phyloP scores from a whole-genome alignment of 2,113 vertebrate genomes.

The Nestor notabilis region DNA sequence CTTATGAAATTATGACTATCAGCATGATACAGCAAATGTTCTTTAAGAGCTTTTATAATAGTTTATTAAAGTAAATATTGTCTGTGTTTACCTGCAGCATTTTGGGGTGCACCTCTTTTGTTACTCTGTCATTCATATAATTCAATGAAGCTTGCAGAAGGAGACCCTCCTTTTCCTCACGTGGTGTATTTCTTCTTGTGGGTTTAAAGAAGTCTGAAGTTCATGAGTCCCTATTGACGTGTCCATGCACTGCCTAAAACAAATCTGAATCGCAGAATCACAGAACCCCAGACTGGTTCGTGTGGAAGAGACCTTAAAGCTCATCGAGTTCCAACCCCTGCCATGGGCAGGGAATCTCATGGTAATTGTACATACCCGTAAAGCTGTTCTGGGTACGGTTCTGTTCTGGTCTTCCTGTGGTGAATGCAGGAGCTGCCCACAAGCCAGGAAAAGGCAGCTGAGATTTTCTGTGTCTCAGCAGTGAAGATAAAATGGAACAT shows the following conservation, averaged over 20 bases:
- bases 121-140: not conserved
- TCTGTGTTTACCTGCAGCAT: not conserved
- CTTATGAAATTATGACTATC: not conserved
- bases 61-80: not conserved
- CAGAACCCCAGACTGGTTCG: not conserved
- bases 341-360: not conserved
- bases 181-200: not conserved
- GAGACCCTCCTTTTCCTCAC: not conserved
- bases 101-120: not conserved
- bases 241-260: accelerated
- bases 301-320: not conserved
- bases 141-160: not conserved
- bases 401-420: not conserved
- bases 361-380: not conserved
- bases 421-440: not conserved
- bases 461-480: not conserved
- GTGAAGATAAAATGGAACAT: not conserved
- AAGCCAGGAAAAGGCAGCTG: not conserved
- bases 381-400: not conserved
- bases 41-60: not conserved
- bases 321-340: not conserved
- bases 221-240: not conserved
- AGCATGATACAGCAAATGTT: not conserved
- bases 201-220: not conserved
- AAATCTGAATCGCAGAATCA: not conserved